Conservation (phyloP, 2,113 vertebrate genomes). For the Elephas maximus region DNA sequence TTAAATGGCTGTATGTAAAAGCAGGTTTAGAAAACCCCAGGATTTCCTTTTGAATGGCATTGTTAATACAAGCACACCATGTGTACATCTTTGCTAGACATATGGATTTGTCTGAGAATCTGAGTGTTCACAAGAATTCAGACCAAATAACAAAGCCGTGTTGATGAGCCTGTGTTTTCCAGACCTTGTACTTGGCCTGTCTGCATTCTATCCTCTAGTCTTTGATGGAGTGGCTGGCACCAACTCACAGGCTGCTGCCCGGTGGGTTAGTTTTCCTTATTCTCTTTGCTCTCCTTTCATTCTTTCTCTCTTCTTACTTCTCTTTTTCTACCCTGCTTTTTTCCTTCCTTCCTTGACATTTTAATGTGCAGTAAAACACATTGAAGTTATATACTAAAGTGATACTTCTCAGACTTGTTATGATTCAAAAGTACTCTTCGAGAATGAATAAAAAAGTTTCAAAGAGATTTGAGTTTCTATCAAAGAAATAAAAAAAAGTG, state of each 20-base stretch:
- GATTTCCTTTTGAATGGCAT: slow-evolving; percentile 3
- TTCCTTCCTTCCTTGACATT: not conserved
- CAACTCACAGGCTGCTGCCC: not conserved
- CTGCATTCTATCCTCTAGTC: not conserved
- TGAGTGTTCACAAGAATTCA: not conserved
- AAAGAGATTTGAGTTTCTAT: not conserved
- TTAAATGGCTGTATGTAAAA: slow-evolving; percentile 41
- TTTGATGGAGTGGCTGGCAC: not conserved
- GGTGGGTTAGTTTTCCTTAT: not conserved
- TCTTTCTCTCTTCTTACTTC: not conserved
- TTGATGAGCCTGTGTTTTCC: not conserved
- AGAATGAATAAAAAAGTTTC: slow-evolving; percentile 26
- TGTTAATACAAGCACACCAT: not conserved
- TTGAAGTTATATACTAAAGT: not conserved
- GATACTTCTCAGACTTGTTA: not conserved
- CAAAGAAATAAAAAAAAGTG: not conserved
- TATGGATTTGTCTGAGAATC: slow-evolving; percentile 17
- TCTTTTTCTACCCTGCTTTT: not conserved
- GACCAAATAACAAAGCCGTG: not conserved
- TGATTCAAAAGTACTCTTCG: not conserved
- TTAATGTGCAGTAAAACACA: not conserved
- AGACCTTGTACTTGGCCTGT: not conserved
- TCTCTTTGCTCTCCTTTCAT: not conserved
- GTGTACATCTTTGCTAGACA: not conserved
- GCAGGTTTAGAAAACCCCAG: not conserved